phyloP scores from a whole-genome alignment of 2,113 vertebrate genomes.

The Onychostruthus taczanowskii region DNA sequence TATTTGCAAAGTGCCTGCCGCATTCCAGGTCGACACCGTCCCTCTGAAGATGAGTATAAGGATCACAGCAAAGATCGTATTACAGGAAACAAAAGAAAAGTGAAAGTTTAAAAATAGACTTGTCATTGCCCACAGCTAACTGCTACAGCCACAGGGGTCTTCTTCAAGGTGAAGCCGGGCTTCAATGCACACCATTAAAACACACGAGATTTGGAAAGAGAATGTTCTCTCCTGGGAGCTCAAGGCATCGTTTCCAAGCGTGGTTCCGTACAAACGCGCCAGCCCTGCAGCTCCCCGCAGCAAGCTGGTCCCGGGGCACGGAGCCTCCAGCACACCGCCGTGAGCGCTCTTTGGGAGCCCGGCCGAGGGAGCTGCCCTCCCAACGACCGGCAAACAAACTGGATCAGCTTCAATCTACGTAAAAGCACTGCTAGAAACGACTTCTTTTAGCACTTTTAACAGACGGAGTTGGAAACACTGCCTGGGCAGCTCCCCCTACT shows the following conservation, averaged over 20 bases:
- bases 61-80: neutral
- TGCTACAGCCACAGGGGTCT: neutral
- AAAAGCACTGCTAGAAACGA: neutral
- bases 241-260: neutral
- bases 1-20: neutral
- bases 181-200: neutral
- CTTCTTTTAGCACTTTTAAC: neutral
- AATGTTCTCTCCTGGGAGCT: neutral
- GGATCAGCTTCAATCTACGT: neutral
- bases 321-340: neutral
- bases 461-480: neutral
- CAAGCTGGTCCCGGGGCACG: neutral
- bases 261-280: neutral
- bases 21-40: neutral
- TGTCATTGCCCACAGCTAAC: neutral
- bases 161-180: neutral
- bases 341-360: neutral
- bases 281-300: neutral
- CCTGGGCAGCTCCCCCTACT: neutral
- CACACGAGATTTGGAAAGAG: rapidly evolving
- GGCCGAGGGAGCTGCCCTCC: neutral
- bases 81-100: slow-evolving; percentile 21
- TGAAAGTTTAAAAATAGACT: neutral
- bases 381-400: rapidly evolving
- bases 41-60: neutral